Evolutionary conservation across 2,797 vertebrate species (phyloP).

Genomic region (Oreochromis mossambicus): DNA sequence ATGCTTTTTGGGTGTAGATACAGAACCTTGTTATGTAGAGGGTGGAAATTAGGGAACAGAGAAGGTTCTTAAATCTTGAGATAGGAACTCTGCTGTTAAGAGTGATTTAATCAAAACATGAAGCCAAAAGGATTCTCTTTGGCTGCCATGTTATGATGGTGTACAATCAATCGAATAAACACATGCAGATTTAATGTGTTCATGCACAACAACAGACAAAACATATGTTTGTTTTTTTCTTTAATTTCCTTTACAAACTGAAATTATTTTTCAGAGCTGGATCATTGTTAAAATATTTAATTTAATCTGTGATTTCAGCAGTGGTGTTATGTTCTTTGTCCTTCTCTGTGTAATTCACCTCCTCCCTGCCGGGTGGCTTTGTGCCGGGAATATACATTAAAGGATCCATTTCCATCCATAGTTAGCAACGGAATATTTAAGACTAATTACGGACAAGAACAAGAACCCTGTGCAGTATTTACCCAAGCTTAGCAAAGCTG

Average conservation of each 20-base stretch:
- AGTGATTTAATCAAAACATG: not conserved
- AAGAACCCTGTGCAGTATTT: not conserved
- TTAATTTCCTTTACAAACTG: not conserved
- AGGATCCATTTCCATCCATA: not conserved
- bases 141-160: not conserved
- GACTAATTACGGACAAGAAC: conserved; percentile 11
- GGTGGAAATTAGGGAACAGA: not conserved
- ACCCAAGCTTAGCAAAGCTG: not conserved
- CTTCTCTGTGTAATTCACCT: conserved; percentile 57
- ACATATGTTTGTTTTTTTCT: not conserved
- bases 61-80: not conserved
- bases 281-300: not conserved
- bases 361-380: conserved; percentile 56
- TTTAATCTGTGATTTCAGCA: not conserved
- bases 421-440: conserved; percentile 3
- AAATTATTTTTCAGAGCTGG: not conserved
- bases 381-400: conserved; percentile 21
- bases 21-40: not conserved
- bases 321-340: not conserved
- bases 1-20: not conserved
- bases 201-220: not conserved
- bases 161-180: not conserved
- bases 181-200: not conserved
- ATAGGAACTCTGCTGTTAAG: not conserved
- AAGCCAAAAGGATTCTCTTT: not conserved